phyloP scores from a whole-genome alignment of 1,140 invertebrate species.

The Orius insidiosus region DNA sequence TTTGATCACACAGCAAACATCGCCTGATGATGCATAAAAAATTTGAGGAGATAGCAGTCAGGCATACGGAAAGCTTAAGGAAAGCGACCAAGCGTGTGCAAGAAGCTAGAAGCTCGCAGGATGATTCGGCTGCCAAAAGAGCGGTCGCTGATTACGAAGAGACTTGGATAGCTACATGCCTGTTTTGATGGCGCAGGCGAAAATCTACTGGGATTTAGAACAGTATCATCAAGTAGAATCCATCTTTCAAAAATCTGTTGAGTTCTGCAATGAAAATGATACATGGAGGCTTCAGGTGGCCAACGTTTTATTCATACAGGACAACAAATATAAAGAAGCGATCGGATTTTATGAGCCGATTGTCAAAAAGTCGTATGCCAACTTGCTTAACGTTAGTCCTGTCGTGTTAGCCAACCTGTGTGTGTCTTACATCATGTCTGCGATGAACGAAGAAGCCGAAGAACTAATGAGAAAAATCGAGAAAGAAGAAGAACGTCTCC shows the following conservation, averaged over 20 bases:
- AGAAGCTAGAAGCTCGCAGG: conserved; percentile 70
- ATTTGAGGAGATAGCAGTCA: conserved; percentile 85
- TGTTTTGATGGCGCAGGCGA: conserved; percentile 95
- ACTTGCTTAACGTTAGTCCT: conserved; percentile 86
- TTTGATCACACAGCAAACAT: conserved; percentile 91
- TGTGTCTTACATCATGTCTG: conserved; percentile 98
- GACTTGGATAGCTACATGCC: conserved; percentile 79
- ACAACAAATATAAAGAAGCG: conserved; percentile 96
- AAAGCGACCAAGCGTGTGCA: conserved; percentile 88
- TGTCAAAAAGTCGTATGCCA: conserved; percentile 90
- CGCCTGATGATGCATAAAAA: conserved; percentile 93
- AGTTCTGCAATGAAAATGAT: conserved; percentile 95
- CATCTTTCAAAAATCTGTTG: conserved; percentile 88
- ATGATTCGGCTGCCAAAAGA: conserved; percentile 76
- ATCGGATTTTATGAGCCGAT: conserved; percentile 97
- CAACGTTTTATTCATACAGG: conserved; percentile 98
- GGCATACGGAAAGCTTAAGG: conserved; percentile 74
- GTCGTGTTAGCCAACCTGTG: conserved; percentile 96
- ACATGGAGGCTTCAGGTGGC: conserved; percentile 96
- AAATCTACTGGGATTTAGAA: conserved; percentile 96
- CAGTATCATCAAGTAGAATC: conserved; percentile 91
- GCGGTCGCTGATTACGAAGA: conserved; percentile 87
- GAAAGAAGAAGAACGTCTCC: conserved; percentile 86
- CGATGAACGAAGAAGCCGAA: conserved; percentile 97
- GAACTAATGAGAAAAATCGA: conserved; percentile 98